These are phyloP conservation scores for Cuniculus paca DNA, from an alignment of 2,797 vertebrate species.

Conservation along the genomic window DNA sequence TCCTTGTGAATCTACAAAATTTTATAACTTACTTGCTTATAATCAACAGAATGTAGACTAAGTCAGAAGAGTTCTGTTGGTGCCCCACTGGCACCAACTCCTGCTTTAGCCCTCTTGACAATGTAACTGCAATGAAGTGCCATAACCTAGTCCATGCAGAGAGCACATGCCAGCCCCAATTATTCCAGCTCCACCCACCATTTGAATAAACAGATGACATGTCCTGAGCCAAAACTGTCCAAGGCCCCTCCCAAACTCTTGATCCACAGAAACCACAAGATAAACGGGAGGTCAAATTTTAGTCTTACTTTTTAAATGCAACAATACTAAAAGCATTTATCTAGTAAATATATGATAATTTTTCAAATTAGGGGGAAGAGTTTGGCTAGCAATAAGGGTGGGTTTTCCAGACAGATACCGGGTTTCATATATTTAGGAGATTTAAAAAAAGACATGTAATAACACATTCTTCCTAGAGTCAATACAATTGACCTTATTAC, in stretches of 20 bases:
- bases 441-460: not conserved
- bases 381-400: not conserved
- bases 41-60: not conserved
- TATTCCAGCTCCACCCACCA: slow-evolving; percentile 9
- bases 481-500: not conserved
- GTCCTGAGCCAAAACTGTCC: not conserved
- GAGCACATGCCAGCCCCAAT: not conserved
- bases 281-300: not conserved
- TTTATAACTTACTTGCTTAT: slow-evolving; percentile 26
- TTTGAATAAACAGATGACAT: slow-evolving; percentile 39
- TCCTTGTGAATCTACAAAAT: not conserved
- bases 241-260: slow-evolving; percentile 34
- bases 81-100: not conserved
- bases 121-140: not conserved
- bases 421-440: slow-evolving; percentile 42
- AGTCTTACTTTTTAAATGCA: slow-evolving; percentile 32
- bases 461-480: slow-evolving; percentile 6
- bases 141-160: not conserved
- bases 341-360: slow-evolving; percentile 40
- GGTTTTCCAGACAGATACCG: slow-evolving; percentile 49
- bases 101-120: not conserved
- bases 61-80: not conserved
- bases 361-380: not conserved
- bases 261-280: slow-evolving; percentile 28
- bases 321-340: slow-evolving; percentile 47